A percentile compares a stretch with the other conserved stretches of the same genome.
Conservation (phyloP, 2,797 vertebrate genomes). For the Tolypeutes matacus region DNA sequence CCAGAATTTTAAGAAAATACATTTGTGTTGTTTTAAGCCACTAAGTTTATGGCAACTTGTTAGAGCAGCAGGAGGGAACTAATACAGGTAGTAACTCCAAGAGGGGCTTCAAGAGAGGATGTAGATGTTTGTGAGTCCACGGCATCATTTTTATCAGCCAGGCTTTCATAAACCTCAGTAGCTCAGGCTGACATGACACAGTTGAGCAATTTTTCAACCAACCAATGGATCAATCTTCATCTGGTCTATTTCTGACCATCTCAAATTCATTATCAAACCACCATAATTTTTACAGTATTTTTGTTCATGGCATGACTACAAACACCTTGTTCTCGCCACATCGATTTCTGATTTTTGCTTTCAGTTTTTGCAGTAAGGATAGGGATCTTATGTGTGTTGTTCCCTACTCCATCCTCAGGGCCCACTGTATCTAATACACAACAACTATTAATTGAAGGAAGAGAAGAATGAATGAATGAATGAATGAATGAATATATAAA, state of each 20-base stretch:
- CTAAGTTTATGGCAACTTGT: not conserved
- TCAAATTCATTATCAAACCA: slow-evolving; percentile 9
- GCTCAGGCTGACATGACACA: not conserved
- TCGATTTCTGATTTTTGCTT: not conserved
- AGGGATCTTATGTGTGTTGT: too few species aligned
- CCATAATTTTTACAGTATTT: not conserved
- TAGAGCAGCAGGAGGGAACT: not conserved
- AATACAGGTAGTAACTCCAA: not conserved
- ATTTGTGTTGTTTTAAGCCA: not conserved
- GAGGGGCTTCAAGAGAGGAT: not conserved
- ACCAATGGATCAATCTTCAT: not conserved
- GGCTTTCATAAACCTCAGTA: not conserved
- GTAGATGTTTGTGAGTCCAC: not conserved
- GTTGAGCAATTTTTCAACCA: not conserved
- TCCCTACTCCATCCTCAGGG: not conserved
- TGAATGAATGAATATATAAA: not conserved
- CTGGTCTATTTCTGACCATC: not conserved
- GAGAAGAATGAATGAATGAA: not conserved
- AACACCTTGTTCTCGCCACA: not conserved
- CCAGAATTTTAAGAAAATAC: not conserved
- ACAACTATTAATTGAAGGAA: not conserved
- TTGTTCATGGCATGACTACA: not conserved
- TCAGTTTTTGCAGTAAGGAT: not conserved
- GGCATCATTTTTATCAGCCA: too few species aligned
- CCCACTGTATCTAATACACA: not conserved